Conservation (phyloP, 2,797 vertebrate species). For the Phrynocephalus guinanensis region DNA sequence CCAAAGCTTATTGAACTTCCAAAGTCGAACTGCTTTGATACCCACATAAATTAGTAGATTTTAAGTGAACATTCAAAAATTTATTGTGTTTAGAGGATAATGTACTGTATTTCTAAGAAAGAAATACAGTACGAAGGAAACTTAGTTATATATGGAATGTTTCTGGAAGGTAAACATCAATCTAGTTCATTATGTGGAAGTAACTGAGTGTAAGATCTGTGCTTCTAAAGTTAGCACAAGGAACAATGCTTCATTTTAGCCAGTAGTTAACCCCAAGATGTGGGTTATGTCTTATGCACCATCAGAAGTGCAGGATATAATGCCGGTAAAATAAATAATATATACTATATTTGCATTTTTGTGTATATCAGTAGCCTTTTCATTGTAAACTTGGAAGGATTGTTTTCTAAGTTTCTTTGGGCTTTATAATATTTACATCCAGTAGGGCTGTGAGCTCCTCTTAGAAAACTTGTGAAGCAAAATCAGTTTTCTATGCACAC, state of each 20-base stretch:
- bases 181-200: not conserved
- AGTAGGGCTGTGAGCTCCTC: not conserved
- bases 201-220: not conserved
- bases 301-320: not conserved
- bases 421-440: not conserved
- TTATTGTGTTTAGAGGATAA: not conserved
- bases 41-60: too few species aligned
- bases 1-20: not conserved
- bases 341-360: not conserved
- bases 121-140: not conserved
- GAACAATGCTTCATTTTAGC: not conserved
- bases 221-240: not conserved
- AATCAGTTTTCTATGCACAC: not conserved
- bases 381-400: not conserved
- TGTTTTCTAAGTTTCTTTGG: not conserved
- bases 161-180: not conserved
- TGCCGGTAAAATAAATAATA: not conserved
- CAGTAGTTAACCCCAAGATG: not conserved
- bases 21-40: not conserved
- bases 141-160: not conserved
- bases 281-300: not conserved
- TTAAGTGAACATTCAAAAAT: too few species aligned
- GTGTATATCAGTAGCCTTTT: not conserved
- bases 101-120: not conserved
- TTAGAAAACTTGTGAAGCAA: not conserved